These are phyloP conservation scores for Fragariocoptes setiger DNA, from an alignment of 1,140 invertebrate species.

Conservation along the genomic window DNA sequence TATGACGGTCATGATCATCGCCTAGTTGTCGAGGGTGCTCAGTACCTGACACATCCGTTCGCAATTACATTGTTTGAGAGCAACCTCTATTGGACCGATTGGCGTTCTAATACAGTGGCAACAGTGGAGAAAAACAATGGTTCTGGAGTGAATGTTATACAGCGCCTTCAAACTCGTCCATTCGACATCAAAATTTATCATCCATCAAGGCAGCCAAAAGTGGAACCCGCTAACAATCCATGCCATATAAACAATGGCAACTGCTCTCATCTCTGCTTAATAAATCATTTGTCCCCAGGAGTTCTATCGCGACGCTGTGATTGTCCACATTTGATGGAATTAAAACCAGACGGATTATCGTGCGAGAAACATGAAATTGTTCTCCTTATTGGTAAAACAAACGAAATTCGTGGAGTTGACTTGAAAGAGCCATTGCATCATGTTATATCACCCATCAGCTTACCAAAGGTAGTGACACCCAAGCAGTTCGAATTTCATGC, in stretches of 20 bases:
- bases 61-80: constrained; percentile 53
- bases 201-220: constrained; percentile 31
- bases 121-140: constrained; percentile 32
- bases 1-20: constrained; percentile 25
- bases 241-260: constrained; percentile 25
- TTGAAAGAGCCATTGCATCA: constrained; percentile 34
- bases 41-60: constrained; percentile 38
- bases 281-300: too few relatives aligned
- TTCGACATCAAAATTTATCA: constrained; percentile 59
- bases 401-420: constrained; percentile 51
- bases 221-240: constrained; percentile 14
- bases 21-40: constrained; percentile 22
- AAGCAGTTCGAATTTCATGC: constrained; percentile 33
- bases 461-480: constrained; percentile 22
- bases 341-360: constrained; percentile 26
- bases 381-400: constrained; percentile 32
- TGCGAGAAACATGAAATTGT: constrained; percentile 40
- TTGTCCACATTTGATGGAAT: constrained; percentile 42
- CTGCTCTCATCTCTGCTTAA: constrained; percentile 30
- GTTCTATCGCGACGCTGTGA: constrained; percentile 31
- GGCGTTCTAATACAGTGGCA: constrained; percentile 50
- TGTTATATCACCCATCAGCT: constrained; percentile 37
- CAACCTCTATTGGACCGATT: constrained; percentile 63
- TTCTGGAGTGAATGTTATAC: constrained; percentile 23
- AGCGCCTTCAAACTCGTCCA: constrained; percentile 31